Evolutionary conservation across 1,140 invertebrate genomes (phyloP), one percentile per base, ranked within the genome.

Genomic region (Ylistrum balloti): DNA sequence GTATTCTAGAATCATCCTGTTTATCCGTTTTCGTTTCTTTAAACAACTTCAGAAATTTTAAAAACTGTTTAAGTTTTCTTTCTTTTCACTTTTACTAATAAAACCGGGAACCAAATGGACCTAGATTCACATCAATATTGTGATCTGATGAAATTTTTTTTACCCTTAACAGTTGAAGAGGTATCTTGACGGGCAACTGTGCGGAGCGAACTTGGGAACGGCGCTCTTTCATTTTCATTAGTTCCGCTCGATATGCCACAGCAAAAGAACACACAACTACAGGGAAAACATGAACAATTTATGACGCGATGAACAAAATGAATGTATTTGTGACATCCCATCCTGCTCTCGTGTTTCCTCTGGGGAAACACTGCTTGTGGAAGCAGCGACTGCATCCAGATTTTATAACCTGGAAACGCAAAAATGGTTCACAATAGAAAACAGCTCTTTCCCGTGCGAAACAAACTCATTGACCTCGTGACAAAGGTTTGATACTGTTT

Each of bases 361-460:
- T 74, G 56, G 56, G 56, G 56, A 74, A 74, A 74, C 56, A 28
- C 56, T 74, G n/a, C 22, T 28, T 2, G 28, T 74, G 56, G 28
- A 74, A 74, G n/a, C 56, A 74, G 1, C 28, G 56, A 74, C 56
- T 74, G 0, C 22, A 74, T 7, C 56, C 22, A 74, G n/a, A n/a
- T 5, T 74, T 74, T 74, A 74, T 74, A 74, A 74, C 56, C 56
- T 74, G 56, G 56, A 74, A 74, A 74, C 22, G 56, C 5, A n/a
- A 74, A 74, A n/a, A 28, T n/a, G 56, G 28, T 74, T 74, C n/a
- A 74, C n/a, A 74, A 74, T 74, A 74, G 56, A 74, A n/a, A 74
- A 28, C 1, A 28, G 13, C 56, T 74, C 9, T 74, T 74, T 28
- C 13, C 56, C 3, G 56, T 1, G 13, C 56, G 56, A 74, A 74